Evolutionary conservation across 2,797 vertebrate species (phyloP).

Genomic region (Apodemus agrarius): DNA sequence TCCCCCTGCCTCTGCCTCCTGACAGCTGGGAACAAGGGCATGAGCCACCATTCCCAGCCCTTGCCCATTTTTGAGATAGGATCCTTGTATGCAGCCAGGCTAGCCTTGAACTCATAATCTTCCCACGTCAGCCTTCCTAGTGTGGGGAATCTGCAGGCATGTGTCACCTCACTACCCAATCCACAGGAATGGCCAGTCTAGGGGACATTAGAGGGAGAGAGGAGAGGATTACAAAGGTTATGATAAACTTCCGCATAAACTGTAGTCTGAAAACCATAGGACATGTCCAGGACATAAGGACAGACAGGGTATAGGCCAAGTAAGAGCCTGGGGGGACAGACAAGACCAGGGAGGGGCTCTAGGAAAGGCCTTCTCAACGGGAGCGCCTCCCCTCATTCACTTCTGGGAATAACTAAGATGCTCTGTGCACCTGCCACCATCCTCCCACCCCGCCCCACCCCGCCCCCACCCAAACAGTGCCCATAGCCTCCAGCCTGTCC

Average conservation of each 20-base stretch:
- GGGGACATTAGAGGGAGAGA: not conserved
- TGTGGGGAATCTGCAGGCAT: not conserved
- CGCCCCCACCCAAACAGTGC: not conserved
- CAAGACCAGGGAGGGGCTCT: not conserved
- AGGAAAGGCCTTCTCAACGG: not conserved
- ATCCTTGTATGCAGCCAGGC: not conserved
- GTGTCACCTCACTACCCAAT: not conserved
- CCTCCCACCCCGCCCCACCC: not conserved
- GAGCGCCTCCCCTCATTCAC: not conserved
- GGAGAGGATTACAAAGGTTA: not conserved
- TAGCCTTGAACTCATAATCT: not conserved
- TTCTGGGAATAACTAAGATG: not conserved
- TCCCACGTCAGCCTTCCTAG: not conserved
- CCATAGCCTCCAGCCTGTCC: not conserved
- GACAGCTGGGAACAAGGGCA: not conserved
- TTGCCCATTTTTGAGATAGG: not conserved
- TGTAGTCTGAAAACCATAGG: not conserved
- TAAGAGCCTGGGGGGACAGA: not conserved
- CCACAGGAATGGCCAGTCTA: not conserved
- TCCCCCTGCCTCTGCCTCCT: not conserved
- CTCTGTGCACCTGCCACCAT: not conserved
- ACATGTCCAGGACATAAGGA: not conserved
- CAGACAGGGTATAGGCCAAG: not conserved
- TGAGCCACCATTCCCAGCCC: not conserved
- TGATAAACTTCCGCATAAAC: not conserved